Base-by-base conservation (phyloP, 1,140 invertebrate species). In the Trachymyrmex septentrionalis region DNA sequence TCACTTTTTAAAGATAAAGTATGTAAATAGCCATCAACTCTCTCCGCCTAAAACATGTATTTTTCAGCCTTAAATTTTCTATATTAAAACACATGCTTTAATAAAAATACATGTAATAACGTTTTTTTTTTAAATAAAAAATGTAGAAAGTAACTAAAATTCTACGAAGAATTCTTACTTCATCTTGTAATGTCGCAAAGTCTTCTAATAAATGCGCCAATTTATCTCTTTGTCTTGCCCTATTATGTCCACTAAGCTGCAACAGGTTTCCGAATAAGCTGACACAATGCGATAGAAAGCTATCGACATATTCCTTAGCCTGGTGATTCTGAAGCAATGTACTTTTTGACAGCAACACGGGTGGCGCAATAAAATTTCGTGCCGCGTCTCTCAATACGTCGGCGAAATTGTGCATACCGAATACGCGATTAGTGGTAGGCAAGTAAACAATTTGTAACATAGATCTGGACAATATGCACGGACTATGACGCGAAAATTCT, bases 401-500 rank as follows among this genome's bases (percentile, higher is more conserved):
- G 0, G 97, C 96, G 90, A 98, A 97, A 92, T 95, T 96, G 84
- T 95, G 94, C 61, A 94, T 92, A 55, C 96, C 96, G 84, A 96
- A 96, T 1, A 95, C 94, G 77, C 94, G 92, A 89, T 96, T 95
- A 34, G 94, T 93, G 6, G 94, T 94, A 30, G 96, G 96, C 78
- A 97, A 95, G 93, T 98, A 98, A 34, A 98, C 94, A 64, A 98
- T 96, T 95, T 99, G 98, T 30, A 99, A 94, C 71, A 99, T 97
- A 44, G 98, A 99, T 87, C 99, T 96, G 1, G 99, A 99, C n/a
- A 99, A 96, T 84, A 99, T 98, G 95, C 99, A 99, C 0, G 99
- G 98, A 80, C 97, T 96, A 53, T 96, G 97, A 92, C 98, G 97
- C 44, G 97, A 96, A 92, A 99, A 99, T 92, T 99, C 98, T 93